Evolutionary conservation across 2,113 vertebrate genomes (phyloP), one percentile per base, ranked within the genome.

Genomic region (Rhombomys opimus): DNA sequence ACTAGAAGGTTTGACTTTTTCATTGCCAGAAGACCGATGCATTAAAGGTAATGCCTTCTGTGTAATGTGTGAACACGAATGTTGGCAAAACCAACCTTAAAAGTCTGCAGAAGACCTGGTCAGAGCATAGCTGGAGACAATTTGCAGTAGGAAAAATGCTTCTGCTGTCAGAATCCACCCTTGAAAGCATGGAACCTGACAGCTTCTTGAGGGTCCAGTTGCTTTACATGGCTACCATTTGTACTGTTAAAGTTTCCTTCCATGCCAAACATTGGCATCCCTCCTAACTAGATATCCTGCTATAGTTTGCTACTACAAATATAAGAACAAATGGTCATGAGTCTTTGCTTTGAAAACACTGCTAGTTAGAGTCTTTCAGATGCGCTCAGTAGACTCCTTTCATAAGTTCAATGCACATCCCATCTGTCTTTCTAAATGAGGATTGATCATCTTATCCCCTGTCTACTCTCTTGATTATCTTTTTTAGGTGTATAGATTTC

Each of bases 271-370:
- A 50, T 35, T 78, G 68, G 91, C 50, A n/a, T 32, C 6, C 18
- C 30, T 90, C 41, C 59, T 41, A 35, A 93, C 41, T 22, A 90
- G 70, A 87, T 54, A 85, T 87, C 46, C 87, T 76, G 94, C 68
- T 90, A 89, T 13, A 86, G 46, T 76, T 78, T 89, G 90, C 73
- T 87, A 85, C 78, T 89, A 75, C 67, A 77, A 11, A 67, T 63
- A 1, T 61, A 75, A 70, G 68, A 90, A 84, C 57, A 93, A 93
- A 22, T 76, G 32, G n/a, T n/a, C n/a, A n/a, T n/a, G n/a, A n/a
- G n/a, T n/a, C n/a, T n/a, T n/a, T n/a, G n/a, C n/a, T n/a, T n/a
- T n/a, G n/a, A n/a, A n/a, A n/a, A n/a, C n/a, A n/a, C n/a, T n/a
- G n/a, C n/a, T n/a, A n/a, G n/a, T n/a, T n/a, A n/a, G n/a, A n/a